Evolutionary conservation across 2,888 invertebrate genomes (phyloP), one percentile per base, ranked within the genome.

Genomic region (Apodemia duryi): DNA sequence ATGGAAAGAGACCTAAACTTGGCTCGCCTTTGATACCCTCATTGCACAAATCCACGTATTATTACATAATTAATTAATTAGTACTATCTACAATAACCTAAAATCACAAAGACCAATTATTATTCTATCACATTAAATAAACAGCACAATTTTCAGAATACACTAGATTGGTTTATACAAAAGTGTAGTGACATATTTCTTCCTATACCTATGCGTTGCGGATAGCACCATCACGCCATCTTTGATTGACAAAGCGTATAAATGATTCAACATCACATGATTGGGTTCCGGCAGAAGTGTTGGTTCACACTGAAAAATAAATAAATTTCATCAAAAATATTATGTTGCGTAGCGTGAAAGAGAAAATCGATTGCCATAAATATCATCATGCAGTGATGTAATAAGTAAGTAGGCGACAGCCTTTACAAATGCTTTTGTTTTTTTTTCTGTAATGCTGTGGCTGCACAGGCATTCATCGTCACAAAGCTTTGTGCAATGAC

Each of bases 221-320:
- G 98, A 99, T 46, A 99, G 93, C 54, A 99, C 99, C 99, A 99
- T 99, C 3, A 99, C 99, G 63, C 99, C 99, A 88, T 99, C 99
- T 92, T 99, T 99, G 78, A 99, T 99, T 62, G 99, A 99, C 71
- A 99, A 93, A n/a, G 99, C 99, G 88, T 99, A 99, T 65, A 99
- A 93, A 88, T 99, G 99, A 88, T 99, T 99, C 79, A 99, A 93
- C 99, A 99, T 99, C 38, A 99, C 99, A 84, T 99, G 99, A 86
- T 99, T 99, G 63, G 99, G 99, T 91, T 99, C 99, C n/a, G 99
- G 99, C 75, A 99, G 92, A 75, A 99, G 93, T 63, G 99, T 99
- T 63, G 99, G 99, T 86, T 99, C 99, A 91, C 99, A 99, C 97
- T 98, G 89, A 69, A 94, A 94, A 65, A 13, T 21, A 21, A 51